Conservation (phyloP, 2,888 invertebrate genomes). For the Imbricaverruca yamaguchii region DNA sequence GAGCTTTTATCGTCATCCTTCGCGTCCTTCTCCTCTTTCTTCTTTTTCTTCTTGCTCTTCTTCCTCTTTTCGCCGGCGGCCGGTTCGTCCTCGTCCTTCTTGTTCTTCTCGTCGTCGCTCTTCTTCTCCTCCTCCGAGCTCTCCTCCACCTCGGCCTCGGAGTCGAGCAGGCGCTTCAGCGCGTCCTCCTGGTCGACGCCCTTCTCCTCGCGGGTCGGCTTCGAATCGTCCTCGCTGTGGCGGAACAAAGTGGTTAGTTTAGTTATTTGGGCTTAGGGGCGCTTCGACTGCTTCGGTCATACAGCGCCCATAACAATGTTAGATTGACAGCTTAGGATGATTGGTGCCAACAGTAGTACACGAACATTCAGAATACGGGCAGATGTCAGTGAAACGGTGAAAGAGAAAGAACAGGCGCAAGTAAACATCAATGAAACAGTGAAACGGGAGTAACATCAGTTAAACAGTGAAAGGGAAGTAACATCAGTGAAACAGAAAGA, state of each 20-base stretch:
- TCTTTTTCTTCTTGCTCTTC: constrained; percentile 44
- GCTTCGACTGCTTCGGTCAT: constrained; percentile 30
- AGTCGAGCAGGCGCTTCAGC: constrained; percentile 72
- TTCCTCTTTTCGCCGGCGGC: constrained; percentile 41
- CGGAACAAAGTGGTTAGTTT: background rate
- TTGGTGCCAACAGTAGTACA: too few species aligned
- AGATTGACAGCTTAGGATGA: too few species aligned
- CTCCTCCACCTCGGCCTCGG: constrained; percentile 79
- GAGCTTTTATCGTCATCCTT: constrained; percentile 26
- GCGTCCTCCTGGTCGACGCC: constrained; percentile 88
- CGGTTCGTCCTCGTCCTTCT: constrained; percentile 57
- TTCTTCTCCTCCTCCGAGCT: constrained; percentile 65
- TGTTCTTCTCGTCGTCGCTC: constrained; percentile 65
- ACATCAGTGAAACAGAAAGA: too few species aligned
- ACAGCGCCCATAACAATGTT: too few species aligned
- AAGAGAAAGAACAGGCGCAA: too few species aligned
- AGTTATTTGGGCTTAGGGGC: too few species aligned
- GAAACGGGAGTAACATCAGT: too few species aligned
- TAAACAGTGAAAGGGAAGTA: too few species aligned
- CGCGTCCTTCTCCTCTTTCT: constrained; percentile 39
- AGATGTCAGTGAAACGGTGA: too few species aligned
- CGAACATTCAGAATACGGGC: too few species aligned
- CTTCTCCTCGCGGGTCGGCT: constrained; percentile 71
- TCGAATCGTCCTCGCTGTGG: constrained; percentile 43
- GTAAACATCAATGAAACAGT: too few species aligned